Conservation (phyloP, 2,797 vertebrate species). For the Chaetophractus vellerosus region DNA sequence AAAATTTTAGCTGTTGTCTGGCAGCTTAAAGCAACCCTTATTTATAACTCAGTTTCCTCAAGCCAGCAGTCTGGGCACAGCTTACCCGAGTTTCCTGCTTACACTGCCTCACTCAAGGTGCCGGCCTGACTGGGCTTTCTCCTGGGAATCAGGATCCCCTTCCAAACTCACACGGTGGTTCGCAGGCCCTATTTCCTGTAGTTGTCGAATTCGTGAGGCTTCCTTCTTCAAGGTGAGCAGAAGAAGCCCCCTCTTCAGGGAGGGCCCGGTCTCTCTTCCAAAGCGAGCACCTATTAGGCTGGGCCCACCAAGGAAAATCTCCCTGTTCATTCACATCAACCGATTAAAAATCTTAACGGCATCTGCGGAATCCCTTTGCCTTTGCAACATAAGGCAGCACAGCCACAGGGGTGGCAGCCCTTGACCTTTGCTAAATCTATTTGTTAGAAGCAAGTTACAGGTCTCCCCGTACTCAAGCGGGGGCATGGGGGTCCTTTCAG, state of each 20-base stretch:
- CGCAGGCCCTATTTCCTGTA: background rate
- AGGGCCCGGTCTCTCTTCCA: background rate
- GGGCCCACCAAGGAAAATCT: background rate
- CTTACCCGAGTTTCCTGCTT: background rate
- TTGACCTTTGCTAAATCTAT: background rate
- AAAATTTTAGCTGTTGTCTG: background rate
- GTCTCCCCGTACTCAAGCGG: background rate
- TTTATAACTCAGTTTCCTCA: background rate
- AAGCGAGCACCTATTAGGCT: background rate
- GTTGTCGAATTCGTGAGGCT: background rate
- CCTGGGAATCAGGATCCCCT: no score
- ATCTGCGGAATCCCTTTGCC: background rate
- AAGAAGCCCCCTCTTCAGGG: background rate
- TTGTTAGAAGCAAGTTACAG: background rate
- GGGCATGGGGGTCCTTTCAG: background rate
- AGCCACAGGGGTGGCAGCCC: background rate
- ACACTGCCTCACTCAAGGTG: no score
- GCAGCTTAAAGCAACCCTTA: background rate
- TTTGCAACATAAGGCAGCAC: background rate
- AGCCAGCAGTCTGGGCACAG: no score
- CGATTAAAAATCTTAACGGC: background rate
- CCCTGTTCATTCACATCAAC: background rate
- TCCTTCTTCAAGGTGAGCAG: background rate
- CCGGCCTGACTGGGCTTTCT: no score
- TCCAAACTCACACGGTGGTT: no score